phyloP scores from a whole-genome alignment of 2,797 vertebrate species.

The Basileuterus tristriatus region DNA sequence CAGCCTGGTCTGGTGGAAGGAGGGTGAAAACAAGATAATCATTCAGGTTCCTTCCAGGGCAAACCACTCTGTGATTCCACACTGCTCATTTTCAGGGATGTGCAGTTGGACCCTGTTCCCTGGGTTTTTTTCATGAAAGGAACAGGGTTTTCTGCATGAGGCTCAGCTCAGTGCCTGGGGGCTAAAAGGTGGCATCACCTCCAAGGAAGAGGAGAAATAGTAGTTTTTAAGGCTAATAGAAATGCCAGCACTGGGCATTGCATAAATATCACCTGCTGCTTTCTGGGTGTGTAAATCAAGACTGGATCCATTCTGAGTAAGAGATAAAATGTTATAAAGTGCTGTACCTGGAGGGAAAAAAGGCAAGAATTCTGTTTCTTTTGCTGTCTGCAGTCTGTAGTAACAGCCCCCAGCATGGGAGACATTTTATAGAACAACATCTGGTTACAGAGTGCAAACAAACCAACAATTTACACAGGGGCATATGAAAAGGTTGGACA shows the following conservation, averaged over 20 bases:
- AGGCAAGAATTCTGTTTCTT: neutral
- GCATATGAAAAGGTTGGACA: conserved; percentile 9
- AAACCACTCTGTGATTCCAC: neutral
- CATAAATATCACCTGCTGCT: neutral
- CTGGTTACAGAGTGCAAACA: conserved; percentile 24
- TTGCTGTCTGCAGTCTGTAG: neutral
- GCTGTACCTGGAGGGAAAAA: neutral
- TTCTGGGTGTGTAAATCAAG: neutral
- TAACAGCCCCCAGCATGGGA: neutral
- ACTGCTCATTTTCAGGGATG: neutral
- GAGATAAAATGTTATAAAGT: neutral
- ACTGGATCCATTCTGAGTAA: neutral
- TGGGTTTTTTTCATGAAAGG: neutral
- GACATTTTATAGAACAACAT: conserved; percentile 23
- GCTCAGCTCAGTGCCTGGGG: neutral
- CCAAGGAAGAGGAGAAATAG: neutral
- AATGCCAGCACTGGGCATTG: neutral
- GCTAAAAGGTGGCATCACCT: neutral
- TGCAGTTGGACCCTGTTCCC: neutral
- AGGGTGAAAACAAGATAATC: neutral
- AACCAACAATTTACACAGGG: conserved; percentile 23
- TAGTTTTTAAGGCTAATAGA: neutral
- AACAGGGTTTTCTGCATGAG: neutral
- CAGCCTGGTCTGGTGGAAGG: neutral
- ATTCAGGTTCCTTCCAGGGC: neutral